Base-by-base conservation (phyloP, 2,113 vertebrate species). In the Chamaea fasciata region DNA sequence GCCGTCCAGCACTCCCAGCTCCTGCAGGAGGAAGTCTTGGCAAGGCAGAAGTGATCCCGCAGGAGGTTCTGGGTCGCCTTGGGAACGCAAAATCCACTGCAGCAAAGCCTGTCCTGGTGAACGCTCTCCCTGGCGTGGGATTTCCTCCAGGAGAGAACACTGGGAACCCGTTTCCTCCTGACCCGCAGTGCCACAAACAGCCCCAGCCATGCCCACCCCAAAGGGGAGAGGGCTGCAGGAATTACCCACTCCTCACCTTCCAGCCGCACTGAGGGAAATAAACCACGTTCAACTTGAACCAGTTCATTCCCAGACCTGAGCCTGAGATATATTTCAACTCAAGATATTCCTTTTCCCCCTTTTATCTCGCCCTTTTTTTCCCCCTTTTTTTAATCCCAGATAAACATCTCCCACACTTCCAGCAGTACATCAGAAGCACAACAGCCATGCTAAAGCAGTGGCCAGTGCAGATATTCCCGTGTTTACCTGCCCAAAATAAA, bases 311-410 rank as follows among this genome's bases (percentile, higher is more conserved):
- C 57, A 79, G 35, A 12, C 19, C 22, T 2, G 0, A 83, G 26
- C 12, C 31, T 1, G 0, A 86, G 31, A 44, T 3, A 12, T 0
- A 22, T 33, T 2, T 18, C 1, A 64, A 39, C 50, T 39, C 60
- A 6, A 41, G 37, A 21, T 3, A 21, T 5, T 5, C 47, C 23
- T 49, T 24, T 47, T 23, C 46, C 46, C 46, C 46, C 46, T 47
- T 47, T 47, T 23, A 77, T 16, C 46, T 76, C 71, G 49, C 78
- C 47, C 13, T 5, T 37, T 70, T 41, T 41, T 13, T 41, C 41
- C 50, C 68, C n/a, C n/a, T n/a, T 68, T 64, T 28, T 35, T 17
- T 50, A 57, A 86, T 53, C 49, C 71, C 5, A 57, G 70, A 78
- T 47, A 59, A 74, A 94, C 30, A 30, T 78, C 53, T 73, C 70